Evolutionary conservation across 2,888 invertebrate genomes (phyloP).

Genomic region (Meteorus cinctellus): DNA sequence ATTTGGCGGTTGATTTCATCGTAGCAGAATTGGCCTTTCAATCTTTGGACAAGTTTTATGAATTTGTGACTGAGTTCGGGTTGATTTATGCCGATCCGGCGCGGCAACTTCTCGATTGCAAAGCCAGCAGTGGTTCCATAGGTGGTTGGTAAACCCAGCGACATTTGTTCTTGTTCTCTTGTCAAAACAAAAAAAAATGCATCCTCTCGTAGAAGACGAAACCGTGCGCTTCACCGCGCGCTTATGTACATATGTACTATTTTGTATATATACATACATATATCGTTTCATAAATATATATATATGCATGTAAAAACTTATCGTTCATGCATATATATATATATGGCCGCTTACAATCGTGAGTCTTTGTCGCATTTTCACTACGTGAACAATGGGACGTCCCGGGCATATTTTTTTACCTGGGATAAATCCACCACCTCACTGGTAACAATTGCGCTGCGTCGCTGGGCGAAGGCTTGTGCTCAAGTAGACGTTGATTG

Average conservation of each 20-base stretch:
- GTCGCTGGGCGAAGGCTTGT: constrained; percentile 9
- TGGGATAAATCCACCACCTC: not conserved
- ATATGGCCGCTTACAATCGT: constrained; percentile 40
- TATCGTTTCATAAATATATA: constrained; percentile 35
- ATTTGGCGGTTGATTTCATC: constrained; percentile 90
- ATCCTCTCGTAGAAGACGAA: constrained; percentile 44
- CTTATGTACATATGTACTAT: constrained; percentile 47
- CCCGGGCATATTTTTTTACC: constrained; percentile 8
- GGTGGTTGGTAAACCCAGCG: constrained; percentile 68
- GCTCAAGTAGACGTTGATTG: constrained; percentile 7
- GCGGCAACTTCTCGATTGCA: constrained; percentile 91
- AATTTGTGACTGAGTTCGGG: constrained; percentile 90
- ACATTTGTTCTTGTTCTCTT: constrained; percentile 46
- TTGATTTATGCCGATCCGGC: constrained; percentile 82
- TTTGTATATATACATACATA: constrained; percentile 50
- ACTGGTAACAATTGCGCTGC: constrained; percentile 18
- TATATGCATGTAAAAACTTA: constrained; percentile 26
- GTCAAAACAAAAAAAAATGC: constrained; percentile 41
- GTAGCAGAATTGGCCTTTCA: constrained; percentile 91
- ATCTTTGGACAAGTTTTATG: constrained; percentile 86
- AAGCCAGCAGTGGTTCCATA: constrained; percentile 79
- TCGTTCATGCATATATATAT: constrained; percentile 37
- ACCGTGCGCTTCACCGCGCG: constrained; percentile 38
- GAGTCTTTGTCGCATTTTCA: constrained; percentile 41
- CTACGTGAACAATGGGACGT: constrained; percentile 3